Base-by-base conservation (phyloP, 2,113 vertebrate species). In the Fukomys damarensis region DNA sequence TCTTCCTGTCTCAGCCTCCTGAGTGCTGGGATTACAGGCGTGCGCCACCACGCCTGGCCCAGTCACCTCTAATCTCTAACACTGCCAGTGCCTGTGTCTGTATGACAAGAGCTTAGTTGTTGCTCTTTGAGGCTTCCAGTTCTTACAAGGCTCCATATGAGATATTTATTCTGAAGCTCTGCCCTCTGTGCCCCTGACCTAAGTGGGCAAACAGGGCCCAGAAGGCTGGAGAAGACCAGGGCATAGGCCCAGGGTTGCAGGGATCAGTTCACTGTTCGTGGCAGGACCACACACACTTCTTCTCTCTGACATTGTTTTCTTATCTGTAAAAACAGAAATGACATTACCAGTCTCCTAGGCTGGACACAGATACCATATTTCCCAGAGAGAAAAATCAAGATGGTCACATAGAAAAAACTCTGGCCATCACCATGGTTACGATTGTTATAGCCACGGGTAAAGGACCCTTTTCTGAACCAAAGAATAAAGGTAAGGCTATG, bases 301-400 rank as follows among this genome's bases (percentile, higher is more conserved):
- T 7, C 72, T 93, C 11, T 76, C 61, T n/a, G 17, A 56, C 28
- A 58, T 17, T 41, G 35, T 79, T 80, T 84, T 24, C 26, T 81
- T 74, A 16, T 26, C 38, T 61, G 46, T 80, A 83, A 95, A 49
- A 84, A 86, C 56, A 92, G 54, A n/a, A 94, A 82, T 54, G 38
- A 80, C 28, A 86, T 80, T 65, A 91, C 22, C 30, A 81, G 2
- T 32, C 22, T 72, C 35, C 70, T 5, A 70, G 83, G 35, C 35
- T 86, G 79, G 54, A 76, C 20, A 81, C 41, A 54, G 59, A 76
- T 26, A 56, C 41, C 68, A 43, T 28, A 43, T 38, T n/a, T 93
- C 49, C 30, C 58, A 56, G n/a, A 87, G 11, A 49, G n/a, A 87
- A 82, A 82, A 83, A 92, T 79, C 93, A 86, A 74, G n/a, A 90